Percentiles rank a stretch among this genome's conserved stretches.
These are phyloP conservation scores for Erythrocebus patas DNA, from an alignment of 2,113 vertebrate species.

Conservation along the genomic window DNA sequence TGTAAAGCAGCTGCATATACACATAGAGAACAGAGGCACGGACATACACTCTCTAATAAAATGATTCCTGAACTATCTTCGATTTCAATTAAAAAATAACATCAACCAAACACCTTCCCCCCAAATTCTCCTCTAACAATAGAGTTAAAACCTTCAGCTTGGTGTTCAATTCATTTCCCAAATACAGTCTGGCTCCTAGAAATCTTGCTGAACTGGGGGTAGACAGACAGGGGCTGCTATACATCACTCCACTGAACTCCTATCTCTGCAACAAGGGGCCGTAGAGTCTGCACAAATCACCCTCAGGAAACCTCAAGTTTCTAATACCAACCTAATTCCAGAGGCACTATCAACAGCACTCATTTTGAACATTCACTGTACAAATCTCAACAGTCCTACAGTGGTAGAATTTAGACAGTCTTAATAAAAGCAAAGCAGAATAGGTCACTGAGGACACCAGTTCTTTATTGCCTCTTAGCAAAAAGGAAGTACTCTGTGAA, in stretches of 20 bases:
- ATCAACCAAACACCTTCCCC: background rate
- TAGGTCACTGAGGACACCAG: slow-evolving; percentile 29
- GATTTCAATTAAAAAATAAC: background rate
- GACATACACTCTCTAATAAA: background rate
- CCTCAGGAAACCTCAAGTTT: background rate
- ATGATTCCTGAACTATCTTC: background rate
- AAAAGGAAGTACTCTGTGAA: slow-evolving; percentile 32
- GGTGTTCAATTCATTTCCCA: background rate
- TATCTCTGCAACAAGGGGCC: background rate
- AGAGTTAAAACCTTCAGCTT: background rate
- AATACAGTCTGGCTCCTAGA: background rate
- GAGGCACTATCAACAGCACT: background rate
- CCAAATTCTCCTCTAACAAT: background rate
- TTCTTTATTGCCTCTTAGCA: background rate
- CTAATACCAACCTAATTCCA: background rate
- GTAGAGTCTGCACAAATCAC: background rate
- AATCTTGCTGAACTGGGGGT: background rate
- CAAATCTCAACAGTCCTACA: background rate
- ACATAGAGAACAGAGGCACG: background rate
- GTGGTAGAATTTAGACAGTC: background rate
- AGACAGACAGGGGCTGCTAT: fast-evolving
- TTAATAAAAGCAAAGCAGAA: background rate
- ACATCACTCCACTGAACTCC: background rate
- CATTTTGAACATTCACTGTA: background rate
- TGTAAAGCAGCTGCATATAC: background rate